Conservation (phyloP, 1,140 invertebrate species). For the Harlomillsia oculata region DNA sequence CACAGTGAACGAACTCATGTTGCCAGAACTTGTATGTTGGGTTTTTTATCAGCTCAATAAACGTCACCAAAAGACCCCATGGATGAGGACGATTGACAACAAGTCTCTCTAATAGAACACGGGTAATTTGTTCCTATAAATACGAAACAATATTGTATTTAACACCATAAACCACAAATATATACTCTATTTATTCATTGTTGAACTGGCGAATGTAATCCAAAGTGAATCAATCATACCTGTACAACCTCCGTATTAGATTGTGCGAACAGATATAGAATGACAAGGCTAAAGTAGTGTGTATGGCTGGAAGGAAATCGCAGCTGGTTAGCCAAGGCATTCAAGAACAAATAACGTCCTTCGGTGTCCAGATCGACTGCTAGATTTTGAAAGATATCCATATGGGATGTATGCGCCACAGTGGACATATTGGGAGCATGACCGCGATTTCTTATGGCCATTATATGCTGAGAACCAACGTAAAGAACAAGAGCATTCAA, state of each 20-base stretch:
- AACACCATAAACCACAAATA: too few species aligned
- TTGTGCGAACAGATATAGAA: slow-evolving; percentile 95
- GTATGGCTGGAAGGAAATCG: slow-evolving; percentile 99
- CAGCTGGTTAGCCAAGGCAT: slow-evolving; percentile 96
- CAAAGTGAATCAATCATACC: slow-evolving; percentile 36
- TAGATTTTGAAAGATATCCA: slow-evolving; percentile 99
- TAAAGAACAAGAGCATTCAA: slow-evolving; percentile 97
- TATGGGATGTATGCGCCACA: slow-evolving; percentile 92
- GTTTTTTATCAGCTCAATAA: slow-evolving; percentile 98
- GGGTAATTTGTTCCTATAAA: slow-evolving; percentile 45
- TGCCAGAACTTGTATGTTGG: slow-evolving; percentile 98
- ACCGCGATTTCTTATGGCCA: slow-evolving; percentile 72
- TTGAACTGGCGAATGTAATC: too few species aligned
- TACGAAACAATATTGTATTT: too few species aligned
- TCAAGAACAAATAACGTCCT: slow-evolving; percentile 91
- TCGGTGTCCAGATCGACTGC: slow-evolving; percentile 95
- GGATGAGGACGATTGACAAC: slow-evolving; percentile 98
- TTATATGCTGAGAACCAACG: slow-evolving; percentile 92
- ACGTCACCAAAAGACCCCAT: slow-evolving; percentile 97
- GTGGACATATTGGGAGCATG: slow-evolving; percentile 89
- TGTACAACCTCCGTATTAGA: slow-evolving; percentile 95
- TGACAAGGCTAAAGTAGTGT: slow-evolving; percentile 95
- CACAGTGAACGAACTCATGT: slow-evolving; percentile 97
- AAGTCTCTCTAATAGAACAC: slow-evolving; percentile 84
- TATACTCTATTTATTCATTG: too few species aligned